phyloP scores from a whole-genome alignment of 2,113 vertebrate genomes.

The Nymphicus hollandicus region DNA sequence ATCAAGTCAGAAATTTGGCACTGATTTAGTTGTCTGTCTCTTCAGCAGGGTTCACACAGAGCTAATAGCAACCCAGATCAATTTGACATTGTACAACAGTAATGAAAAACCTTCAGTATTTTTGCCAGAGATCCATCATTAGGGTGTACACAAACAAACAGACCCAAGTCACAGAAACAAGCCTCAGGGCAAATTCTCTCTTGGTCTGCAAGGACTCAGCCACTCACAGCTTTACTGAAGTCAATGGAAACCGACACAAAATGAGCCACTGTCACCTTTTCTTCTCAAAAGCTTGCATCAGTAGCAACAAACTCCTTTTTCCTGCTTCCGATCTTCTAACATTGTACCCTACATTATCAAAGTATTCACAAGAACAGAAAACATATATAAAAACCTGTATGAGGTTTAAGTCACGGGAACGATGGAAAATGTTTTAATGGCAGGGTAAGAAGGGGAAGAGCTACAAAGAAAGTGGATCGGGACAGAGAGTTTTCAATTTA shows the following conservation, averaged over 20 bases:
- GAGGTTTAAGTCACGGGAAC: neutral
- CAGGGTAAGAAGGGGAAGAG: neutral
- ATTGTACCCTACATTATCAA: fast-evolving
- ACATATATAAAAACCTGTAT: neutral
- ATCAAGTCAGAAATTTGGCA: neutral
- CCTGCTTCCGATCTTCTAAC: neutral
- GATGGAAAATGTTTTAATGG: constrained; percentile 3
- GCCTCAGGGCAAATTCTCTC: constrained; percentile 24
- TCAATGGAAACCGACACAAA: neutral
- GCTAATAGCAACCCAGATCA: constrained; percentile 12
- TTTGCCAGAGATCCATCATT: constrained; percentile 36
- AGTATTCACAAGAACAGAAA: neutral
- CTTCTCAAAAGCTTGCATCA: neutral
- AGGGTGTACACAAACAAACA: neutral
- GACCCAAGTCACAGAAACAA: constrained; percentile 2
- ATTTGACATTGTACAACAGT: neutral
- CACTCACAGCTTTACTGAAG: neutral
- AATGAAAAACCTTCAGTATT: neutral
- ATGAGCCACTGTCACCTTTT: neutral
- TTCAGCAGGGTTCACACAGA: neutral
- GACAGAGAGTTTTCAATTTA: neutral
- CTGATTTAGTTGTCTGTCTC: neutral
- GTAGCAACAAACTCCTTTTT: neutral
- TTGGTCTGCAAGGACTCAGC: neutral
- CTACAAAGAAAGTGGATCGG: constrained; percentile 22